Evolutionary conservation across 1,140 invertebrate species (phyloP).

Genomic region (Leptinotarsa defecta): DNA sequence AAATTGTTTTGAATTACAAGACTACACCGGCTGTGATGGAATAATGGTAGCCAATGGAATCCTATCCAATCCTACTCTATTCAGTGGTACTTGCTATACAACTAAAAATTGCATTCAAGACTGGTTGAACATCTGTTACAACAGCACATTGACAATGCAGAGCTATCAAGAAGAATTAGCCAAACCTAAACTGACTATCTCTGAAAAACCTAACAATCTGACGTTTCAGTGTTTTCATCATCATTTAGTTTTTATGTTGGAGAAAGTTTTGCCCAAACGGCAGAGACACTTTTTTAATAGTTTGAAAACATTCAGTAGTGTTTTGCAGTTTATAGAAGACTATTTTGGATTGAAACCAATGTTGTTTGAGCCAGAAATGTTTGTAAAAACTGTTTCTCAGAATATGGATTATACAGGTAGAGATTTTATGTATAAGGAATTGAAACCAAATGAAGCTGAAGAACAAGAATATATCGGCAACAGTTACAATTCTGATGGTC

Average conservation of each 20-base stretch:
- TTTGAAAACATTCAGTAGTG: slow-evolving; percentile 69
- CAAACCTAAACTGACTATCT: slow-evolving; percentile 36
- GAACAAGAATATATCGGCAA: slow-evolving; percentile 23
- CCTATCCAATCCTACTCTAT: slow-evolving; percentile 89
- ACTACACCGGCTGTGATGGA: slow-evolving; percentile 74
- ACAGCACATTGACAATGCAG: slow-evolving; percentile 43
- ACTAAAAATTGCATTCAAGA: slow-evolving; percentile 79
- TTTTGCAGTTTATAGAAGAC: slow-evolving; percentile 72
- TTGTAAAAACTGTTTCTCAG: neutral
- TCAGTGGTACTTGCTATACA: slow-evolving; percentile 70
- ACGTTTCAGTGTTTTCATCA: slow-evolving; percentile 87
- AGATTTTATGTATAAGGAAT: slow-evolving; percentile 37
- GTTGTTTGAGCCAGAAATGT: slow-evolving; percentile 47
- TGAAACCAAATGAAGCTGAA: slow-evolving; percentile 31
- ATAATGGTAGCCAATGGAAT: slow-evolving; percentile 90
- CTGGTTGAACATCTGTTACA: slow-evolving; percentile 79
- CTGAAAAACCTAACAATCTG: slow-evolving; percentile 58
- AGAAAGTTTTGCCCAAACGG: slow-evolving; percentile 73
- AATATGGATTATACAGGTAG: slow-evolving; percentile 38
- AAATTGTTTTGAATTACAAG: slow-evolving; percentile 70
- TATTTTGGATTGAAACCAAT: slow-evolving; percentile 60
- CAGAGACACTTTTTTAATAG: slow-evolving; percentile 79
- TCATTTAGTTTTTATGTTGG: slow-evolving; percentile 92
- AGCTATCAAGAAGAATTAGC: slow-evolving; percentile 22
- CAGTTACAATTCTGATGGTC: slow-evolving; percentile 40